Base-by-base conservation (phyloP, 2,797 vertebrate genomes). In the Danio kyathit region DNA sequence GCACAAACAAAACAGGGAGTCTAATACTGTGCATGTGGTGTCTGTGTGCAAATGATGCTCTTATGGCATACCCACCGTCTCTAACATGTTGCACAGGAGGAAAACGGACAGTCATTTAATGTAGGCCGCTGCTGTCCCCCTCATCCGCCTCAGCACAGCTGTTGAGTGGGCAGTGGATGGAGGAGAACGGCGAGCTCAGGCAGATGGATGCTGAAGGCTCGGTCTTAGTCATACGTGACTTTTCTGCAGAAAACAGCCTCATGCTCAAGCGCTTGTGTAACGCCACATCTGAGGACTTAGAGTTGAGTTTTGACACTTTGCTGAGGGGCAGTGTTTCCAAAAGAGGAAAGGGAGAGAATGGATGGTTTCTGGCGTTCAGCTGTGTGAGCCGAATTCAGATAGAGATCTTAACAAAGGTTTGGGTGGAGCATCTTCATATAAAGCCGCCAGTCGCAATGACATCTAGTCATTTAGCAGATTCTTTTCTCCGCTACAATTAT, bases 221-320 rank as follows among this genome's bases (percentile, higher is more conserved):
- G 19, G 65, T 83, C 85, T 88, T 88, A 88, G 83, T 88, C 87
- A 88, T 83, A 77, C 81, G 80, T 84, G 85, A 88, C 81, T 86
- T 82, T 81, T 85, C 72, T 85, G 43, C 21, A 29, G 66, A 84
- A 78, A 79, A 60, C 63, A 86, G 82, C 79, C 80, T 84, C 77
- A 65, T 46, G 56, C 77, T 83, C 76, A 74, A 64, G 49, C 56
- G 79, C 79, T 84, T 86, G 82, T 79, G 74, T 86, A 83, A 86
- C 82, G 64, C 54, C 81, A 83, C 60, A 82, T 84, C 76, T 63
- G 60, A 84, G 48, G 65, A 79, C 66, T 86, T 80, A 73, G 67
- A 84, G 78, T 76, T 21, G 19, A 76, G 76, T 85, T 80, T 69
- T 76, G 61, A 83, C 81, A 78, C 78, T 75, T 78, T 60, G 19